Base-by-base conservation (phyloP, 2,888 invertebrate genomes). In the Meiosimyza decipiens region DNA sequence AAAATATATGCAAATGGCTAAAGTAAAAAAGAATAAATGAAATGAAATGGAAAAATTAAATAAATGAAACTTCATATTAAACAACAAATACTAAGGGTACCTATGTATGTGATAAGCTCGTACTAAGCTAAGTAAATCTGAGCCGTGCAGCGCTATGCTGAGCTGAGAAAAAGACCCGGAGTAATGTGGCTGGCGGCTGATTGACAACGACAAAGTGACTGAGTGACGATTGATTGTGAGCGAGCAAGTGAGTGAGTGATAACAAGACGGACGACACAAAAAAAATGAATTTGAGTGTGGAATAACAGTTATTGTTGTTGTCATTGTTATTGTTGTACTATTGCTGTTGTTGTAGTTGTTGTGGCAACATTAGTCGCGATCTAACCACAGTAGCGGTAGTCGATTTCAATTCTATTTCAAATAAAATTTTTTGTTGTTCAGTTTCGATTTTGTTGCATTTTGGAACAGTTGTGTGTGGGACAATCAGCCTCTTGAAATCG, bases 241-340 rank as follows among this genome's bases (percentile, higher is more conserved):
- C 9, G 9, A 40, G 40, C 9, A 15, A 15, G 40, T 40, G 2
- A 40, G 40, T 40, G 40, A 6, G 12, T 54, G 55, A 22, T 59
- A 52, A 74, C 55, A 69, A 67, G 28, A 55, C 57, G 51, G 28
- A 59, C 67, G 71, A 60, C 65, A 47, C 73, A 75, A 65, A 68
- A 74, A 33, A 70, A 28, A 63, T n/a, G 62, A 28, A 64, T 18
- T 28, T 40, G n/a, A 47, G 63, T n/a, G 12, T 28, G 51, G 64
- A 12, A 22, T 40, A 70, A 70, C 70, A 47, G 70, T 70, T 68
- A 59, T 59, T 18, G 51, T 54, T 18, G 16, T 22, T 52, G 16
- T 60, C 51, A 62, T 62, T 52, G 28, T 49, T 40, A 64, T 12
- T 63, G 33, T 49, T 12, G 22, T 63, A 51, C 62, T 51, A 50